Evolutionary conservation across 1,140 invertebrate genomes (phyloP), one percentile per base, ranked within the genome.

Genomic region (Drusus annulatus): DNA sequence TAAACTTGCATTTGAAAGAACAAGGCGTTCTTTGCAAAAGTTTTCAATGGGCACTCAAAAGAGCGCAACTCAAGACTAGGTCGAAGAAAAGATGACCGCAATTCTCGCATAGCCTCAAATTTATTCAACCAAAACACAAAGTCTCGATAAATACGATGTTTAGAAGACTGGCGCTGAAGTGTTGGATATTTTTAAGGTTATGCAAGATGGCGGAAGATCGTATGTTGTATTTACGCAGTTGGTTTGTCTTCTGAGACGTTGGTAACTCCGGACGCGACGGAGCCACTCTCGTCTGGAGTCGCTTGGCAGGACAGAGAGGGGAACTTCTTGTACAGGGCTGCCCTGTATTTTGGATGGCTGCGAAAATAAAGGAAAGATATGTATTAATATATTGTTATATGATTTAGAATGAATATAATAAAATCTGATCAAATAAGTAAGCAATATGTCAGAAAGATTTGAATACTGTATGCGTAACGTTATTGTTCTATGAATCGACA

Each of bases 321-420:
- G 90, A 93, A 93, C 84, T 90, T 92, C 87, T 92, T 90, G 85
- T 90, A 89, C 77, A 94, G 88, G n/a, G 92, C 92, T 56, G 90
- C 90, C 78, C 91, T 89, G 85, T 93, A 93, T 87, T 93, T 92
- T 16, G 92, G 92, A 86, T 93, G 92, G 85, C 92, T 92, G 84
- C 0, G 86, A 88, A 83, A 25, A 71, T 79, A 80, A 71, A 75
- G 21, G 69, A 62, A 74, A 62, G 54, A 56, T n/a, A 56, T 56
- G 5, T n/a, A 4, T 17, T 8, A 13, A 3, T 23, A 62, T 19
- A 17, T 25, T 21, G 25, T 19, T 13, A 21, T 36, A 36, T 28
- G 2, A 28, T 28, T 5, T n/a, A n/a, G 25, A 28, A 28, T 28
- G 2, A 28, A 5, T 2, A 28, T 36, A 36, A 36, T 36, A 36